Percentiles rank a stretch among this genome's conserved stretches.
phyloP scores from a whole-genome alignment of 1,140 invertebrate genomes.

The Palaemon carinicauda region DNA sequence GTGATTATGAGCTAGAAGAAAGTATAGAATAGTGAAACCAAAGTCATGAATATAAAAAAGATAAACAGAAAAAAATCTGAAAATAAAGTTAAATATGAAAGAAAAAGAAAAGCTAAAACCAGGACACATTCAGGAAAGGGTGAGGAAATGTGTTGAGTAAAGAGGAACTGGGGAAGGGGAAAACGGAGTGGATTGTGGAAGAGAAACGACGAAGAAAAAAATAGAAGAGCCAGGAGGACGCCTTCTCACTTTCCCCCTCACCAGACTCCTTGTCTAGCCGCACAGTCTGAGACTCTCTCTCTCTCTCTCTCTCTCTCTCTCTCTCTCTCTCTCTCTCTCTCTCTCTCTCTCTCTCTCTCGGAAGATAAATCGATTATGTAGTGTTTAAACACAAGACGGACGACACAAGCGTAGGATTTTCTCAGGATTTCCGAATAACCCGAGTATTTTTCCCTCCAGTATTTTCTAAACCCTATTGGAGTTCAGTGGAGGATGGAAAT shows the following conservation, averaged over 20 bases:
- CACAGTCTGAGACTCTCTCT: not conserved
- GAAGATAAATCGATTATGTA: not conserved
- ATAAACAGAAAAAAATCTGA: not conserved
- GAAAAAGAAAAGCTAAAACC: not conserved
- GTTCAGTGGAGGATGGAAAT: too few relatives aligned
- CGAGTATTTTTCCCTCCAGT: too few relatives aligned
- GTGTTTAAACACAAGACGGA: too few relatives aligned
- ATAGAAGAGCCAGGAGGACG: not conserved
- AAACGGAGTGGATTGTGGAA: not conserved
- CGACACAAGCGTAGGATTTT: too few relatives aligned
- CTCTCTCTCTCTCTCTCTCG: not conserved
- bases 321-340: not conserved
- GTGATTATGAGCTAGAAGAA: not conserved
- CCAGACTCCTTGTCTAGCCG: not conserved
- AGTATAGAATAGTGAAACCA: not conserved
- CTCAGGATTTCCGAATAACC: too few relatives aligned
- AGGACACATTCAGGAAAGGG: not conserved
- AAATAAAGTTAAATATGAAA: not conserved
- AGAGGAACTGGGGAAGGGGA: not conserved
- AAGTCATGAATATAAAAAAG: not conserved
- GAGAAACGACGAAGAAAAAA: not conserved
- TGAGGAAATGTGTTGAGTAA: not conserved
- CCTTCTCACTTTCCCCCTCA: not conserved
- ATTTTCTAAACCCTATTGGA: too few relatives aligned
- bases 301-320: slow-evolving; percentile 19